phyloP scores from a whole-genome alignment of 2,888 invertebrate species.

The Elmis aenea region DNA sequence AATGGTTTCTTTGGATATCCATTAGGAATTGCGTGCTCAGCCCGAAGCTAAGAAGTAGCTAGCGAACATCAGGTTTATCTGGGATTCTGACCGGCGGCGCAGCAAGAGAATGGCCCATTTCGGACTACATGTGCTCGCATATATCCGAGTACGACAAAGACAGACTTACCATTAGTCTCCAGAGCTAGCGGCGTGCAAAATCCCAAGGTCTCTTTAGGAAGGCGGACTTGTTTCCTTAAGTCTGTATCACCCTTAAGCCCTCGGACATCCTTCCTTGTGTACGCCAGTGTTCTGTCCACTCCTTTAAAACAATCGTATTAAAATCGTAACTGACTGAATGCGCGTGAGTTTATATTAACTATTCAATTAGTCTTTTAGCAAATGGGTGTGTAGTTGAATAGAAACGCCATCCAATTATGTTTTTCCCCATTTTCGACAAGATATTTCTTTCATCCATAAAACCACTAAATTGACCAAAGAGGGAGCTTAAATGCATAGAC shows the following conservation, averaged over 20 bases:
- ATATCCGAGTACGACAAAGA: slow-evolving; percentile 9
- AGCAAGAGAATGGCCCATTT: slow-evolving; percentile 28
- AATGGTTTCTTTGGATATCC: slow-evolving; percentile 29
- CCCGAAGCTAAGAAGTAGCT: slow-evolving; percentile 21
- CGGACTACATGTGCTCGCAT: slow-evolving; percentile 26
- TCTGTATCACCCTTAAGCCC: slow-evolving; percentile 65
- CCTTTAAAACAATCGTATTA: slow-evolving; percentile 57
- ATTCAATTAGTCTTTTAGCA: too few species aligned
- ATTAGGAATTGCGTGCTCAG: slow-evolving; percentile 28
- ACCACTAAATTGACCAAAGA: slow-evolving; percentile 12
- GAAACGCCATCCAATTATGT: too few species aligned
- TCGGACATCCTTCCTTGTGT: slow-evolving; percentile 73
- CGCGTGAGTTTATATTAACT: too few species aligned
- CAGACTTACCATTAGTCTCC: slow-evolving; percentile 71
- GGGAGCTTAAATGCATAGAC: slow-evolving; percentile 17
- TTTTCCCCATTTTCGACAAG: too few species aligned
- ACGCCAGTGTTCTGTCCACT: slow-evolving; percentile 70
- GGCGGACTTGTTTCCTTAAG: slow-evolving; percentile 65
- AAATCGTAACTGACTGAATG: too few species aligned
- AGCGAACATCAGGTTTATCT: slow-evolving; percentile 31
- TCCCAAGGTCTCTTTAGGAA: slow-evolving; percentile 72
- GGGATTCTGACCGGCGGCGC: slow-evolving; percentile 30
- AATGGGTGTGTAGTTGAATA: too few species aligned
- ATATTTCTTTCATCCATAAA: too few species aligned
- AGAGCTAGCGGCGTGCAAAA: slow-evolving; percentile 76